Evolutionary conservation across 2,113 vertebrate species (phyloP).

Genomic region (Corythornis cristatus): DNA sequence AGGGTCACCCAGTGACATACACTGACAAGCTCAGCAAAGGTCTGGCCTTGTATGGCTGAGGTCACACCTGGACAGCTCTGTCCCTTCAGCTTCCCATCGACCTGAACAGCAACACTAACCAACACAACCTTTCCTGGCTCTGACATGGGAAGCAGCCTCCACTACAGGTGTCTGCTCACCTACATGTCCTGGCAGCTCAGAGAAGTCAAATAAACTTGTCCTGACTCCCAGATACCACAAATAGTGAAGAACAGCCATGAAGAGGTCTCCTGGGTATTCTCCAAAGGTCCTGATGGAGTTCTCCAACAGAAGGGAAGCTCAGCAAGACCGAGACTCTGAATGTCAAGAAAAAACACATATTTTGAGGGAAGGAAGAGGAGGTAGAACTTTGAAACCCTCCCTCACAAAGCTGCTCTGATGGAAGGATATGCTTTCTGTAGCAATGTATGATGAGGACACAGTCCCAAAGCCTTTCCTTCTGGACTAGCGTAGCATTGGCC

Average conservation of each 20-base stretch:
- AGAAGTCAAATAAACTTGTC: background rate
- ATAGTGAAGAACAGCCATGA: background rate
- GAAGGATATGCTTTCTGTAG: background rate
- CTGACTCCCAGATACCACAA: background rate
- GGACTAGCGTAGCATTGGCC: background rate
- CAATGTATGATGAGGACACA: background rate
- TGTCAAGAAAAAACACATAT: rapidly evolving
- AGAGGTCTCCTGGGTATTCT: background rate
- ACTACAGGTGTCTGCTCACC: background rate
- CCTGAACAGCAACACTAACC: rapidly evolving
- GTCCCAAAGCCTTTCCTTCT: background rate
- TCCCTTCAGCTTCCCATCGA: background rate
- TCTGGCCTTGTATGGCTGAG: background rate
- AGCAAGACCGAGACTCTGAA: background rate
- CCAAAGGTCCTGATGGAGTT: background rate
- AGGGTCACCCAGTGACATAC: background rate
- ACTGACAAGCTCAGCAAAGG: background rate
- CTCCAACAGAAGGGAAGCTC: background rate
- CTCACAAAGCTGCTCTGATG: background rate
- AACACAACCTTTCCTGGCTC: background rate
- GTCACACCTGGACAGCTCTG: background rate
- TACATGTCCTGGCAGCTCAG: background rate
- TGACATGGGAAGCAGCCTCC: background rate
- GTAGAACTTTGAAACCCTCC: background rate
- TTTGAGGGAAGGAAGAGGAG: background rate